These are phyloP conservation scores for Zygaena filipendulae DNA, from an alignment of 2,888 invertebrate species.

Conservation along the genomic window DNA sequence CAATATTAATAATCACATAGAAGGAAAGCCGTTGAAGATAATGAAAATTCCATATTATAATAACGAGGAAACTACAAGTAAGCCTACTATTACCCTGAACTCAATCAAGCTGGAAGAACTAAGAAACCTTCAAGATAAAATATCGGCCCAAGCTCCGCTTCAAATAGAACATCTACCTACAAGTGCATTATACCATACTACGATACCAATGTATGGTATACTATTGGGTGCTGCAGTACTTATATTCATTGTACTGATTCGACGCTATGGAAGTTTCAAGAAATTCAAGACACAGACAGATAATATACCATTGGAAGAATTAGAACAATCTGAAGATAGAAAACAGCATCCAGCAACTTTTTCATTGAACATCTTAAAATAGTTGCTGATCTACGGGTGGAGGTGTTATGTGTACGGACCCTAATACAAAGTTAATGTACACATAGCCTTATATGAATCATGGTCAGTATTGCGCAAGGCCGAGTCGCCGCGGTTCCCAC, in stretches of 20 bases:
- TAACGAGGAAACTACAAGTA: constrained; percentile 1
- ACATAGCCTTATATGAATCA: no score
- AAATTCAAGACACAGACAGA: no score
- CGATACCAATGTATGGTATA: constrained; percentile 6
- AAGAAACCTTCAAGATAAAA: constrained; percentile 6
- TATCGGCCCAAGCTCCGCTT: constrained; percentile 8
- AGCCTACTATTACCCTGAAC: constrained; percentile 5
- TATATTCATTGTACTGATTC: no score
- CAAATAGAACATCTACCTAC: constrained; percentile 2
- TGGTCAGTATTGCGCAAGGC: no score
- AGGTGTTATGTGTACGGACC: no score
- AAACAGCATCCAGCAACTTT: constrained; percentile 3
- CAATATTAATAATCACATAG: constrained; percentile 10
- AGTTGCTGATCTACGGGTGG: constrained; percentile 2
- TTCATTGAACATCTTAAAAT: constrained; percentile 5
- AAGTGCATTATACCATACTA: constrained; percentile 8
- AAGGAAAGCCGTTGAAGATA: constrained; percentile 11
- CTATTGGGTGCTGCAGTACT: constrained; percentile 4
- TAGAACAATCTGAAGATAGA: no score
- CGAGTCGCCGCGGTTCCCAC: no score
- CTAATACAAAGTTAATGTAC: no score
- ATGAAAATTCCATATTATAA: constrained; percentile 7
- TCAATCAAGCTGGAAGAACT: constrained; percentile 9
- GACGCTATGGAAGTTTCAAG: no score
- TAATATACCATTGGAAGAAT: no score